Base-by-base conservation (phyloP, 2,113 vertebrate genomes). In the Rhadina sibilatrix region DNA sequence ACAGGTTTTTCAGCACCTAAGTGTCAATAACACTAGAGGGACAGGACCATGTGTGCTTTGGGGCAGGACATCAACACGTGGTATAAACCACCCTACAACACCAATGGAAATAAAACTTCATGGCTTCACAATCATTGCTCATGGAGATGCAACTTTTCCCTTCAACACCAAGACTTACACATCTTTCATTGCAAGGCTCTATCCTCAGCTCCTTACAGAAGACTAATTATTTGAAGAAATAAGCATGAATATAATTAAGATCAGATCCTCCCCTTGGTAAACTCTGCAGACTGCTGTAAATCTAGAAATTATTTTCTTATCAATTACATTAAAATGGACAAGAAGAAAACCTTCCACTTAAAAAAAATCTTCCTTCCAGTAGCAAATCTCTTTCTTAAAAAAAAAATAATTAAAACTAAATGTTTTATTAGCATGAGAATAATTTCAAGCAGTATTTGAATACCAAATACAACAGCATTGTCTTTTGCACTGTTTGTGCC, bases 171-270 rank as follows among this genome's bases (percentile, higher is more conserved):
- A 59, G 40, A 27, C 59, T 76, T 83, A 59, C 1, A n/a, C 22
- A 46, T 37, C 61, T 44, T 78, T 77, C 50, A 65, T 23, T 77
- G 50, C 38, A 89, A 23, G 19, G 14, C 8, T 83, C 18, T 70
- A n/a, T 49, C 33, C 65, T 84, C 40, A 63, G 21, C 12, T 60
- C 19, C 82, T 94, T 89, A 28, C 28, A 91, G 17, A 31, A 10
- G 10, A n/a, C 9, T 65, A 92, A 93, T 94, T 89, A 90, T 60
- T 91, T 68, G 74, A 83, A 95, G 65, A 72, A 53, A 87, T 90
- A 21, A 82, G 64, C 66, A 80, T 74, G 30, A 93, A 64, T 46
- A 90, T 88, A 94, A 87, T 52, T 93, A 83, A 72, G 75, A 92
- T 49, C 61, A 90, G 59, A 70, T 72, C 54, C 57, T 71, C 20